Base-by-base conservation (phyloP, 2,797 vertebrate species). In the Myioborus miniatus region DNA sequence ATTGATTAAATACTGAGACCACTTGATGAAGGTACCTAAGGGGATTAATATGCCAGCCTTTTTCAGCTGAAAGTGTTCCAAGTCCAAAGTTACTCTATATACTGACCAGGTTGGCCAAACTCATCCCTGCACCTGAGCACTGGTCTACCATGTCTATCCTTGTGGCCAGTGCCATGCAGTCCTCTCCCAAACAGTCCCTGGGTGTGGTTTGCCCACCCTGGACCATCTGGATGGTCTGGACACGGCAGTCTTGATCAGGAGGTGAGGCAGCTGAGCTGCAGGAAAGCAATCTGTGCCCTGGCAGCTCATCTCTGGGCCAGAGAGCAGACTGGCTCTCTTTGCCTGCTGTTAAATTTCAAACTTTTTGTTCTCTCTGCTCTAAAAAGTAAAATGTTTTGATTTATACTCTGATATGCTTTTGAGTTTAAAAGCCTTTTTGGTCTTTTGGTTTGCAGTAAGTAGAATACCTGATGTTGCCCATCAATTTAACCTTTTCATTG, bases 401-500 rank as follows among this genome's bases (percentile, higher is more conserved):
- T 87, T 80, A 74, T 75, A 68, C 15, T 58, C 53, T 43, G 37
- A 44, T 62, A 58, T 0, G 1, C 17, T 8, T 87, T 60, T 64
- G n/a, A 64, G 46, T 68, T 80, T 78, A 78, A 91, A 90, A 78
- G 34, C 39, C 24, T 69, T 90, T 71, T 64, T 47, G 41, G 62
- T 72, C 50, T 87, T 68, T 46, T 12, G 21, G 43, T 67, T 89
- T 91, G 64, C 44, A 63, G 4, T 69, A 87, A 22, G 34, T 74
- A 83, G 75, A 91, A 75, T 5, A 71, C n/a, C 8, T 91, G 53
- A 78, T 64, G 46, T 43, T 71, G 69, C 53, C 41, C 36, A 83
- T 39, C 59, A 83, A 88, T 78, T 91, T 81, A 86, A 94, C 53
- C 14, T 85, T 83, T 93, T 78, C 55, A 90, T 81, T 3, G 12